Base-by-base conservation (phyloP, 2,888 invertebrate species). In the Chrysina gloriosa region DNA sequence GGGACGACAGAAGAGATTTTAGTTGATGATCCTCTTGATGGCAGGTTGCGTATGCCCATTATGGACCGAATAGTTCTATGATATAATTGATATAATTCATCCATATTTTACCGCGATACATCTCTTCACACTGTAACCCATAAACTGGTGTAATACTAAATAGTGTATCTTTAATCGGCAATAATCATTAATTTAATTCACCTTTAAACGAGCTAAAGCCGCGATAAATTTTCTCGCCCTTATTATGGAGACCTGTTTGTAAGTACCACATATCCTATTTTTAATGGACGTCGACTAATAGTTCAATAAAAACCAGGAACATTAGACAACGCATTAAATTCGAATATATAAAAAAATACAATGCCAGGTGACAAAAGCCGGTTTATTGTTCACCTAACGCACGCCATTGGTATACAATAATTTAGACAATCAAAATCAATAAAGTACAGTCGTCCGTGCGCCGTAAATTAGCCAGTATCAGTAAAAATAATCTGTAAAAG, bases 401-500 rank as follows among this genome's bases (percentile, higher is more conserved):
- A 39, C 27, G 19, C 58, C 39, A 58, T 39, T 39, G 58, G 58
- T 16, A 42, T 25, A 58, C 58, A 58, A 42, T 58, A 58, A 58
- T 58, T 42, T 58, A 39, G 39, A 39, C 58, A 58, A 58, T 58
- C 39, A 58, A 58, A 58, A 58, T 58, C 58, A 58, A 58, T 58
- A 58, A 58, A 58, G 25, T 42, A 58, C 42, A 27, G 58, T 39
- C 58, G 58, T 39, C 58, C 25, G 39, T 39, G 58, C 14, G 39
- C 58, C 58, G 58, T 58, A 58, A 58, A 58, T 58, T 58, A 58
- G 23, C 25, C 58, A 6, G 39, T 58, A 58, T 58, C 58, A 27
- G 58, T 39, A 39, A 39, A 58, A 58, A 58, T 58, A 58, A 58
- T 58, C 58, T 58, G 58, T 58, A 58, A 58, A 58, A 58, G 58